These are phyloP conservation scores for Strongylocentrotus purpuratus DNA, from an alignment of 35 echinoderm and acorn worm species.

Conservation along the genomic window DNA sequence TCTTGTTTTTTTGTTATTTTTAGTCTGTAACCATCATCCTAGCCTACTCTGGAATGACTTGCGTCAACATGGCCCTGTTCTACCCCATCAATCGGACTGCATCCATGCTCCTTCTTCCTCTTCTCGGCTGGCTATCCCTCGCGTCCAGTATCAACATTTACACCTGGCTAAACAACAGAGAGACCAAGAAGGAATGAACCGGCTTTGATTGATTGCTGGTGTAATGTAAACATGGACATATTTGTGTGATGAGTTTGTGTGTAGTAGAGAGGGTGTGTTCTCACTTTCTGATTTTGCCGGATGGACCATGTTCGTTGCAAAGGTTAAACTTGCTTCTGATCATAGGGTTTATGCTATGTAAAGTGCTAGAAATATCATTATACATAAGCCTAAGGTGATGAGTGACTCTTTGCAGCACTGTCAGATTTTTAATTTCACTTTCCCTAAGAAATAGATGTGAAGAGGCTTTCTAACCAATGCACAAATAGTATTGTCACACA, in stretches of 20 bases:
- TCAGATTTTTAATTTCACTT: background rate
- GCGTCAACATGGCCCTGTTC: constrained; percentile 69
- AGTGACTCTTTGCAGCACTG: background rate
- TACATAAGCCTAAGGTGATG: background rate
- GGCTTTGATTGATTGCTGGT: background rate
- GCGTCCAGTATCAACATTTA: constrained; percentile 81
- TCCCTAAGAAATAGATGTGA: too few relatives aligned
- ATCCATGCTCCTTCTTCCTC: constrained; percentile 74
- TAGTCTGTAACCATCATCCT: constrained; percentile 70
- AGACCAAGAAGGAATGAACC: constrained; percentile 15
- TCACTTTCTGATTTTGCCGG: background rate
- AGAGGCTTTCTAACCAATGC: background rate
- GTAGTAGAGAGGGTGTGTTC: background rate
- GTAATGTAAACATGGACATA: background rate
- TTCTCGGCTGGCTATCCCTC: constrained; percentile 77
- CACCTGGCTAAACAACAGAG: constrained; percentile 74
- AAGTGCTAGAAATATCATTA: background rate
- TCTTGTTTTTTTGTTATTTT: constrained; percentile 20
- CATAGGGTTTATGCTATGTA: too few relatives aligned
- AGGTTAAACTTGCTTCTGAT: too few relatives aligned
- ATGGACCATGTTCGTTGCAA: too few relatives aligned
- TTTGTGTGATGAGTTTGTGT: background rate
- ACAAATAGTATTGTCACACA: background rate
- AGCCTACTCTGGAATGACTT: constrained; percentile 61
- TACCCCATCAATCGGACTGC: constrained; percentile 80